Evolutionary conservation across 2,797 vertebrate genomes (phyloP).

Genomic region (Danio jaintianensis): DNA sequence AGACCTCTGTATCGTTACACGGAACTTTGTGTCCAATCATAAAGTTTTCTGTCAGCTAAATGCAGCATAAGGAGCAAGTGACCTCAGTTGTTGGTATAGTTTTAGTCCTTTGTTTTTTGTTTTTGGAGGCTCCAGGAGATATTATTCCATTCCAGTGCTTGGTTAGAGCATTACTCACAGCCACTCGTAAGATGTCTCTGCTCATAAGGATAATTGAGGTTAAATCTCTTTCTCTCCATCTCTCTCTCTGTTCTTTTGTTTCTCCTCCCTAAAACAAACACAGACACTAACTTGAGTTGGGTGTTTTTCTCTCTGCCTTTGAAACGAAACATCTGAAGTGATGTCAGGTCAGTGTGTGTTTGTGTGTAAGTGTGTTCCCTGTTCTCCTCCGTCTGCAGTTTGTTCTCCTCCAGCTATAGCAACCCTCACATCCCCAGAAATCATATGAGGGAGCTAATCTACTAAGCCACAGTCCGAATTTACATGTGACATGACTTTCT

Average conservation of each 20-base stretch:
- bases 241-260: constrained; percentile 29
- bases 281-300: constrained; percentile 23
- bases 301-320: constrained; percentile 35
- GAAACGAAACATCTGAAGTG: constrained; percentile 46
- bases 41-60: neutral
- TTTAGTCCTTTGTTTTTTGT: constrained; percentile 25
- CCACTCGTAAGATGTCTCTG: constrained; percentile 43
- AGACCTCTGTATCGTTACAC: neutral
- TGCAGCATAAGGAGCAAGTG: neutral
- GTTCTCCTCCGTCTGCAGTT: constrained; percentile 33
- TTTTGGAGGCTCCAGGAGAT: constrained; percentile 40
- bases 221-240: constrained; percentile 33
- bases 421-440: constrained; percentile 63
- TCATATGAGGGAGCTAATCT: constrained; percentile 68
- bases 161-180: constrained; percentile 46
- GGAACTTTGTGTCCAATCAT: neutral
- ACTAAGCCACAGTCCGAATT: constrained; percentile 64
- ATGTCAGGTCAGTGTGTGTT: constrained; percentile 12
- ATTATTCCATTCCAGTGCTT: constrained; percentile 51
- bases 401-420: constrained; percentile 60
- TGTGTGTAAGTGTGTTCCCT: constrained; percentile 14
- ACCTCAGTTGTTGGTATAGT: constrained; percentile 5
- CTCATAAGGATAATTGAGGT: constrained; percentile 49
- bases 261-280: constrained; percentile 19
- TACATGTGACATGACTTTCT: constrained; percentile 56